These are phyloP conservation scores for Cherax quadricarinatus DNA, from an alignment of 1,140 invertebrate species.

Conservation along the genomic window DNA sequence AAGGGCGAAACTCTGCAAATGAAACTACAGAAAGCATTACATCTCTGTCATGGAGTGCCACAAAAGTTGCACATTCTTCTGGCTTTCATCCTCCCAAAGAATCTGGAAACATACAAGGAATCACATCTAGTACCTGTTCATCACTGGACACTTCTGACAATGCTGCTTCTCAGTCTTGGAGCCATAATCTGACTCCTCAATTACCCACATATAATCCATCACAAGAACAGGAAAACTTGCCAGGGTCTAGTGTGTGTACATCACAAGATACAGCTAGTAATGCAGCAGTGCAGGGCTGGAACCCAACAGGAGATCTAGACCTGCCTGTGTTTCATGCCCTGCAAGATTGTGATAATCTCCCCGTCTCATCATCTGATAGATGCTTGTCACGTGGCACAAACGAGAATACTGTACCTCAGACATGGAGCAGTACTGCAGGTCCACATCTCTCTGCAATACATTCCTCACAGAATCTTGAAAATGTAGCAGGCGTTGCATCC, in stretches of 20 bases:
- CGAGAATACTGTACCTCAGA: slow-evolving; percentile 4
- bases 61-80: slow-evolving; percentile 12
- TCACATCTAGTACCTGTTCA: slow-evolving; percentile 33
- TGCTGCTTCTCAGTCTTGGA: slow-evolving; percentile 41
- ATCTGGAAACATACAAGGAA: slow-evolving; percentile 25
- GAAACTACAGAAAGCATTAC: slow-evolving; percentile 41
- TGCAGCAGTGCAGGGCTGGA: slow-evolving; percentile 18
- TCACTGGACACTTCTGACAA: slow-evolving; percentile 28
- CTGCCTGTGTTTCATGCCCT: slow-evolving; percentile 48
- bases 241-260: slow-evolving; percentile 43
- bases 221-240: slow-evolving; percentile 42
- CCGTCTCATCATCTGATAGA: slow-evolving; percentile 39
- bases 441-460: slow-evolving; percentile 44
- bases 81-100: slow-evolving; percentile 31
- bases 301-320: slow-evolving; percentile 28
- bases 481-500: slow-evolving; percentile 36
- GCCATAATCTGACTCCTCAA: slow-evolving; percentile 10
- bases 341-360: slow-evolving; percentile 37
- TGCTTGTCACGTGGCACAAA: slow-evolving; percentile 10
- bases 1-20: slow-evolving; percentile 31
- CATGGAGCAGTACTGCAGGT: slow-evolving; percentile 9
- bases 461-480: slow-evolving; percentile 51
- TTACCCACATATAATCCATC: slow-evolving; percentile 34
- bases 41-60: slow-evolving; percentile 41
- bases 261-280: slow-evolving; percentile 38